phyloP scores from a whole-genome alignment of 2,888 invertebrate species.

The Lochmaea crataegi region DNA sequence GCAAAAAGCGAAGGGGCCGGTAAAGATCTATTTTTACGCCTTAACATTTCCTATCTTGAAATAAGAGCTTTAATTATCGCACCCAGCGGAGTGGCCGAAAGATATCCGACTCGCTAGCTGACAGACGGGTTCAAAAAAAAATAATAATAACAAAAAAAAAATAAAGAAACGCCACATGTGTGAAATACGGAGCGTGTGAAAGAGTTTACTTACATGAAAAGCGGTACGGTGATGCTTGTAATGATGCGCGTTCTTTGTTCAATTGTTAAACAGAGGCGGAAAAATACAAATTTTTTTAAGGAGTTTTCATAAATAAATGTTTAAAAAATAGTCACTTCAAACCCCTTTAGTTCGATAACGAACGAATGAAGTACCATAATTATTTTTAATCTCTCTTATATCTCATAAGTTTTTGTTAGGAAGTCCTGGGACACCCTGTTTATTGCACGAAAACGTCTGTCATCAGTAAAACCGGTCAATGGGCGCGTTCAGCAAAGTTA shows the following conservation, averaged over 20 bases:
- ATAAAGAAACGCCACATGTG: conserved; percentile 56
- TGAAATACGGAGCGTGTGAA: conserved; percentile 55
- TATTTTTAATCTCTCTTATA: no score
- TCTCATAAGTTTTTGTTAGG: no score
- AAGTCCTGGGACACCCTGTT: no score
- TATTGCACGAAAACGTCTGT: no score
- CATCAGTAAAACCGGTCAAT: no score
- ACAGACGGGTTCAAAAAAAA: conserved; percentile 47
- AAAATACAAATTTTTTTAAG: neutral
- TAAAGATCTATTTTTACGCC: conserved; percentile 45
- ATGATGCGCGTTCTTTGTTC: conserved; percentile 46
- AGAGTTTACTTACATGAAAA: conserved; percentile 52
- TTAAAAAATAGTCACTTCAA: no score
- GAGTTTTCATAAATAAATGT: no score
- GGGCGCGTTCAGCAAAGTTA: no score
- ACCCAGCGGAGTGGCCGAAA: conserved; percentile 50
- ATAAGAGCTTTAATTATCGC: conserved; percentile 51
- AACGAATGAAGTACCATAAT: no score
- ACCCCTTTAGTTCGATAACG: no score
- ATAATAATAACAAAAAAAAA: conserved; percentile 46
- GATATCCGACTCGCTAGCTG: conserved; percentile 53
- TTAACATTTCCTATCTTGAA: conserved; percentile 44
- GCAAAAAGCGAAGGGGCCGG: conserved; percentile 40
- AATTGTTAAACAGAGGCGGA: conserved; percentile 13
- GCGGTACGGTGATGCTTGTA: conserved; percentile 49